Base-by-base conservation (phyloP, 2,113 vertebrate species). In the Chamaea fasciata region DNA sequence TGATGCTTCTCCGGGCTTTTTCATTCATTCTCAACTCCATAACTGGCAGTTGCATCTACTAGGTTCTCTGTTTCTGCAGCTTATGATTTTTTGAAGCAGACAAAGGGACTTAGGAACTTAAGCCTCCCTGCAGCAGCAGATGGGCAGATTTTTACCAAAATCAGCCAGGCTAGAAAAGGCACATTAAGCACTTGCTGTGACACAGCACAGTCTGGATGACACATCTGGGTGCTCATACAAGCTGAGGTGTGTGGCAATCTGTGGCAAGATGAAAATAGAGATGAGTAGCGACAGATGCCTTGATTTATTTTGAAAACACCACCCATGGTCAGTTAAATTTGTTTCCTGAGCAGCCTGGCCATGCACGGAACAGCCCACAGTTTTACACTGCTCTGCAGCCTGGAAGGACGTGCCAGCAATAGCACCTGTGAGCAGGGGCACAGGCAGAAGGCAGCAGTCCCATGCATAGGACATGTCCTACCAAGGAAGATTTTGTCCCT, bases 391-490 rank as follows among this genome's bases (percentile, higher is more conserved):
- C n/a, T 60, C 49, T 3, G 2, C 37, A 88, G 57, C 44, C 67
- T 73, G 50, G 23, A 76, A 59, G 27, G 39, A n/a, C 10, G 10
- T 7, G 11, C 23, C 65, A 64, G 78, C 42, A 71, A 21, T 3
- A 71, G 70, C 39, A 75, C 8, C 30, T 37, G 19, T 24, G 17
- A 46, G 35, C 52, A 81, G 47, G 1, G 5, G 74, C 69, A 55
- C 47, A 64, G 47, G 70, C 6, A 2, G 41, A 41, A 59, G 57
- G 53, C 82, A 92, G 50, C 0, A 0, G 64, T 41, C 41, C 18
- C 1, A 0, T 19, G 42, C 0, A 1, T 0, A 83, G 49, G 75
- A 56, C 11, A 4, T 31, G 31, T 4, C 39, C 24, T 26, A 27
- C 56, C 3, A 3, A 56, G 30, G 31, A 39, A 62, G 56, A 21